Evolutionary conservation across 2,113 vertebrate species (phyloP).

Genomic region (Clarias macrocephalus): DNA sequence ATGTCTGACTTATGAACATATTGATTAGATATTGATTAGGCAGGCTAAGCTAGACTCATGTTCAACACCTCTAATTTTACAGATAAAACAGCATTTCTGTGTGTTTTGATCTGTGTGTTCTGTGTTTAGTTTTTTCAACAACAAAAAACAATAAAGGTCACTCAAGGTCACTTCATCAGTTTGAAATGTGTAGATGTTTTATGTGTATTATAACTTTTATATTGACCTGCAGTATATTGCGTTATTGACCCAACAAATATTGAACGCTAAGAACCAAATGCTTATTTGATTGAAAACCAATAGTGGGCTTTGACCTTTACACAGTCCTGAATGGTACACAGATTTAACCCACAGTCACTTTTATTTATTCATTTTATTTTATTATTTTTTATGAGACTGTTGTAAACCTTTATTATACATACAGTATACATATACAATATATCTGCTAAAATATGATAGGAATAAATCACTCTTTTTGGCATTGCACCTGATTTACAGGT

Average conservation of each 20-base stretch:
- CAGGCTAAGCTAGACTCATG: background rate
- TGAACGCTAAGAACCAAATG: no score
- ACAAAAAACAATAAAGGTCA: background rate
- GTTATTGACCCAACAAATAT: no score
- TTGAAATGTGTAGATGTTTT: background rate
- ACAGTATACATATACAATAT: no score
- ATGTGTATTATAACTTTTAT: background rate
- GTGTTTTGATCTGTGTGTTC: background rate
- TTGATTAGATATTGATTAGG: conserved; percentile 4
- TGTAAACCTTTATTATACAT: no score
- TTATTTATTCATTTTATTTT: no score
- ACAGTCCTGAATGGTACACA: no score
- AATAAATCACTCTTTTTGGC: background rate
- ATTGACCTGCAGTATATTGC: background rate
- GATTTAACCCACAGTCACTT: background rate
- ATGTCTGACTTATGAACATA: background rate
- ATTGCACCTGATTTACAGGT: background rate
- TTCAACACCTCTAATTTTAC: background rate
- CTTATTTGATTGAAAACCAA: no score
- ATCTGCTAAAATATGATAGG: no score
- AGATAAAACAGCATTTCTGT: background rate
- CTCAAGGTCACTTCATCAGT: background rate
- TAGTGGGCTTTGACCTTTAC: no score
- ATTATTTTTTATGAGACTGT: no score
- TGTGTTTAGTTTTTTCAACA: background rate